phyloP scores from a whole-genome alignment of 2,113 vertebrate species.

The Gambusia holbrooki region DNA sequence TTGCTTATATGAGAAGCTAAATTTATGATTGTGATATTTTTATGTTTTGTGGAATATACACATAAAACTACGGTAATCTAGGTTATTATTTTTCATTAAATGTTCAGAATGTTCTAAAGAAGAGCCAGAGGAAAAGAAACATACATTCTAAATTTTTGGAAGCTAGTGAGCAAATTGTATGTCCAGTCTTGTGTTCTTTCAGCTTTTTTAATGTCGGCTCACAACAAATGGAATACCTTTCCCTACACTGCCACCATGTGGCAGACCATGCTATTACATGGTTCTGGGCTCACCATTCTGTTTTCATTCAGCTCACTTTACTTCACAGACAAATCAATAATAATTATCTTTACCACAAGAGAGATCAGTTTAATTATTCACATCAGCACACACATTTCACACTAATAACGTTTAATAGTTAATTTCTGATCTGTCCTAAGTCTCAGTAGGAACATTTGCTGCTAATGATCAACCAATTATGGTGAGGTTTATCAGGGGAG shows the following conservation, averaged over 20 bases:
- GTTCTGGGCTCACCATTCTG: background rate
- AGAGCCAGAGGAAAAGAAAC: too few relatives aligned
- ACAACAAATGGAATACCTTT: background rate
- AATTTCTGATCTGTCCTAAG: background rate
- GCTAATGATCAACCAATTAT: background rate
- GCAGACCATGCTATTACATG: background rate
- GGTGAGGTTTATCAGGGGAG: background rate
- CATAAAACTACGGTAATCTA: too few relatives aligned
- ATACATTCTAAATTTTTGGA: too few relatives aligned
- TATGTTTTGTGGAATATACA: too few relatives aligned
- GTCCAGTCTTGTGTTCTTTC: background rate
- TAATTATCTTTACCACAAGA: background rate
- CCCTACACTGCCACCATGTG: background rate
- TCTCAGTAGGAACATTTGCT: background rate
- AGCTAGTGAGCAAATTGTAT: background rate
- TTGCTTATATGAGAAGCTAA: too few relatives aligned
- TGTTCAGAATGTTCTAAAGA: too few relatives aligned
- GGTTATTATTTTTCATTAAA: too few relatives aligned
- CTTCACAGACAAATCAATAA: background rate
- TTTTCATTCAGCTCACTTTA: background rate
- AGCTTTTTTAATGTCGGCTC: background rate
- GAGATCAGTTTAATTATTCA: background rate
- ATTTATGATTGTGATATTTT: too few relatives aligned
- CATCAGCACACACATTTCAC: background rate
- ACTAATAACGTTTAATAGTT: background rate